Conservation (phyloP, 1,140 invertebrate species). For the Atta texana region DNA sequence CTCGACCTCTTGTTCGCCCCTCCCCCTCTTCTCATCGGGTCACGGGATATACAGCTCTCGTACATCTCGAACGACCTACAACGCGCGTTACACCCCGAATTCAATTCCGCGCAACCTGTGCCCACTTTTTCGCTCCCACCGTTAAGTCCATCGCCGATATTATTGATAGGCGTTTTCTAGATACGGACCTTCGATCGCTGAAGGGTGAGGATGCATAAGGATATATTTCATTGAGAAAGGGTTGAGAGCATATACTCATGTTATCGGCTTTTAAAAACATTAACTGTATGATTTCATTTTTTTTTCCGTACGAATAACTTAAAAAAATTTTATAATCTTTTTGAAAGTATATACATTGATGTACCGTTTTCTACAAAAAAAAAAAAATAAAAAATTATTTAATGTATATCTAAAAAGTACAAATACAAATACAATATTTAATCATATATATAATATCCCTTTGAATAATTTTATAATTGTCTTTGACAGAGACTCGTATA, state of each 20-base stretch:
- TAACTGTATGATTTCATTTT: background rate
- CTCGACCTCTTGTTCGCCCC: constrained; percentile 63
- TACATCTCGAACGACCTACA: constrained; percentile 72
- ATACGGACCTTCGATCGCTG: constrained; percentile 46
- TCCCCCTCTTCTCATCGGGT: constrained; percentile 33
- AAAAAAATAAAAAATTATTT: background rate
- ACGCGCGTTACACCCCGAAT: constrained; percentile 55
- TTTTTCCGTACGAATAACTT: background rate
- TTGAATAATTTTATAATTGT: background rate
- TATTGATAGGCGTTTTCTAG: constrained; percentile 68
- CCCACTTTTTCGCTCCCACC: constrained; percentile 75
- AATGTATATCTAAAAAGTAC: background rate
- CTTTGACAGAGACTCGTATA: too few species aligned
- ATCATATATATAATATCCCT: background rate
- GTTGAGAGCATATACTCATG: background rate
- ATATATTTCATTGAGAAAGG: constrained; percentile 39
- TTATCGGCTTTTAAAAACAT: background rate
- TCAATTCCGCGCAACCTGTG: constrained; percentile 72
- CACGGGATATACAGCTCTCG: constrained; percentile 68
- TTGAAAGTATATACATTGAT: background rate
- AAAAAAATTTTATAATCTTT: background rate
- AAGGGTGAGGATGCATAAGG: constrained; percentile 22
- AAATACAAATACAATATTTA: background rate
- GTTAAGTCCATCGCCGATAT: constrained; percentile 71
- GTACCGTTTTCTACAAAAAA: background rate